These are phyloP conservation scores for Cephus runcator DNA, from an alignment of 2,888 invertebrate species.

Conservation along the genomic window DNA sequence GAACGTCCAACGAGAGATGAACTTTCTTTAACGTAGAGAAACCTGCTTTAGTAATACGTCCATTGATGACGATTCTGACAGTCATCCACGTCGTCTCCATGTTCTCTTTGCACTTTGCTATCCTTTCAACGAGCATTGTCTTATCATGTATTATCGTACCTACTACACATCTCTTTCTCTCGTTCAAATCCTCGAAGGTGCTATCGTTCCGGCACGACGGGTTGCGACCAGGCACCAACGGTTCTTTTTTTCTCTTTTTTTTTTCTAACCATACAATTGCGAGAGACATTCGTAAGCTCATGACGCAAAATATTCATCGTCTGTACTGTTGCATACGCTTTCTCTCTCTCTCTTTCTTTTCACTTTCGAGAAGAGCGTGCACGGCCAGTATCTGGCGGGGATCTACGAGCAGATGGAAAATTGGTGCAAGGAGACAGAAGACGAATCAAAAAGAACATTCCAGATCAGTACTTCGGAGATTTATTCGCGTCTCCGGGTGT, in stretches of 20 bases:
- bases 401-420: not conserved
- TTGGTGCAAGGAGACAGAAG: not conserved
- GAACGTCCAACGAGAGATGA: slow-evolving; percentile 34
- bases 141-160: not conserved
- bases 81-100: not conserved
- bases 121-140: not conserved
- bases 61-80: not conserved
- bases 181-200: not conserved
- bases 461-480: not conserved
- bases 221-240: not conserved
- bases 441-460: not conserved
- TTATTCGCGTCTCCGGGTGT: not conserved
- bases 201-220: not conserved
- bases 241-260: not conserved
- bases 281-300: not conserved
- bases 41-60: not conserved
- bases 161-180: not conserved
- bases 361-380: not conserved
- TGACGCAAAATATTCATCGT: not conserved
- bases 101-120: not conserved
- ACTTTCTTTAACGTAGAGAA: slow-evolving; percentile 6
- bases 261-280: not conserved
- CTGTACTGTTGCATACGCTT: not conserved
- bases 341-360: not conserved
- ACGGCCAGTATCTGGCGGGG: not conserved